Percentiles rank a stretch among this genome's conserved stretches.
phyloP scores from a whole-genome alignment of 2,888 invertebrate species.

The Aphodius sticticus region DNA sequence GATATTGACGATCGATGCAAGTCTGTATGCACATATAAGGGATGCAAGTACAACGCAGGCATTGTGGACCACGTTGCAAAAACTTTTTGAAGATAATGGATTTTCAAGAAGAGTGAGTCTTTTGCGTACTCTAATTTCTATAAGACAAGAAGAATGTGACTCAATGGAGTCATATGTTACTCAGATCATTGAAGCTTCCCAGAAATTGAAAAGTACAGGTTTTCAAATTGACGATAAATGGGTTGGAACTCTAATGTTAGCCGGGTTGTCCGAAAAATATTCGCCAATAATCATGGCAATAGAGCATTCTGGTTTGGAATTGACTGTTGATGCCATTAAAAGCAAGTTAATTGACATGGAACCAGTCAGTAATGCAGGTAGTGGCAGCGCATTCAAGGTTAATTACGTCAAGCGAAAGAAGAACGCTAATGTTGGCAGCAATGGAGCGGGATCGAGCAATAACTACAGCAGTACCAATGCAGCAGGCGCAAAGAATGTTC shows the following conservation, averaged over 20 bases:
- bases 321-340: constrained; percentile 33
- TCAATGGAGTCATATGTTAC: constrained; percentile 45
- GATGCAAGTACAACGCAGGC: constrained; percentile 29
- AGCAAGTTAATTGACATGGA: constrained; percentile 19
- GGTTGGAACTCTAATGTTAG: constrained; percentile 40
- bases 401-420: not conserved
- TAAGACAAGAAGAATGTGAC: constrained; percentile 42
- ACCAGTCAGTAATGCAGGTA: constrained; percentile 15
- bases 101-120: not conserved
- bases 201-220: constrained; percentile 41
- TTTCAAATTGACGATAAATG: constrained; percentile 41
- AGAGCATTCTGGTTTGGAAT: constrained; percentile 39
- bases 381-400: constrained; percentile 32
- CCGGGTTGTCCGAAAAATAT: constrained; percentile 39
- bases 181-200: constrained; percentile 43
- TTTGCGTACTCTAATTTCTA: constrained; percentile 40
- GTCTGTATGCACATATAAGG: constrained; percentile 45
- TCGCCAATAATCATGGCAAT: constrained; percentile 41
- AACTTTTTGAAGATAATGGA: constrained; percentile 42
- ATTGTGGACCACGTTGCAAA: constrained; percentile 38
- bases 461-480: constrained; percentile 4
- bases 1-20: constrained; percentile 46
- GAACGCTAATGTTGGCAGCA: constrained; percentile 7
- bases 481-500: constrained; percentile 29
- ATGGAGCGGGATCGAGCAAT: not conserved